phyloP scores from a whole-genome alignment of 2,888 invertebrate genomes.

The Harpalus rufipes region DNA sequence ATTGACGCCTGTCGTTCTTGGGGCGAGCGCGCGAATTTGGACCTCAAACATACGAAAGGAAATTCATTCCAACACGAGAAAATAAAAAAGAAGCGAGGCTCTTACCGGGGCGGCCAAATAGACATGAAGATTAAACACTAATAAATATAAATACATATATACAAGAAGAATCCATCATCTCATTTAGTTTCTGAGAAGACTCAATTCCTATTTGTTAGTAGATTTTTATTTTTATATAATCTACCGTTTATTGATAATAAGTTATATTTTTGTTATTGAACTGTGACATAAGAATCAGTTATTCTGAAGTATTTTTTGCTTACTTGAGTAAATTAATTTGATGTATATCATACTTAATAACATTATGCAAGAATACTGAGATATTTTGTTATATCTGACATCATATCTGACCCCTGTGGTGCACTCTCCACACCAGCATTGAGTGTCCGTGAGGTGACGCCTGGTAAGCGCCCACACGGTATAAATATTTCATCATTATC shows the following conservation, averaged over 20 bases:
- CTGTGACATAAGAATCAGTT: constrained; percentile 47
- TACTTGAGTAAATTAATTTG: constrained; percentile 7
- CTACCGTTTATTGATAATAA: constrained; percentile 18
- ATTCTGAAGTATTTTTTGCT: constrained; percentile 16
- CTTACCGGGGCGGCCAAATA: constrained; percentile 96
- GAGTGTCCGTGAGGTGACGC: too few relatives aligned
- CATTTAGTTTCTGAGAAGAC: background rate
- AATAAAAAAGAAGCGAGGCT: constrained; percentile 99
- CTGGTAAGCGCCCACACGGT: too few relatives aligned
- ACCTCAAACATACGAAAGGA: constrained; percentile 94
- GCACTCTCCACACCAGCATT: too few relatives aligned
- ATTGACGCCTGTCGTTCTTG: constrained; percentile 95
- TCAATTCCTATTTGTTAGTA: constrained; percentile 19
- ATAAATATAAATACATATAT: constrained; percentile 70
- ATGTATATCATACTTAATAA: constrained; percentile 35
- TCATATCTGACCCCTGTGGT: too few relatives aligned
- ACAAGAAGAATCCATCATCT: background rate
- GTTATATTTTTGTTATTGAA: constrained; percentile 64
- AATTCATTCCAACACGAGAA: constrained; percentile 99
- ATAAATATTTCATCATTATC: too few relatives aligned
- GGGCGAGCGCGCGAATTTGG: constrained; percentile 94
- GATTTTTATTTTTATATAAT: constrained; percentile 9
- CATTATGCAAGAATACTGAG: constrained; percentile 35
- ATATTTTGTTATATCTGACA: constrained; percentile 47
- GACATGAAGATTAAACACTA: constrained; percentile 82